phyloP scores from a whole-genome alignment of 2,797 vertebrate species.

The Adelosebastes latens region DNA sequence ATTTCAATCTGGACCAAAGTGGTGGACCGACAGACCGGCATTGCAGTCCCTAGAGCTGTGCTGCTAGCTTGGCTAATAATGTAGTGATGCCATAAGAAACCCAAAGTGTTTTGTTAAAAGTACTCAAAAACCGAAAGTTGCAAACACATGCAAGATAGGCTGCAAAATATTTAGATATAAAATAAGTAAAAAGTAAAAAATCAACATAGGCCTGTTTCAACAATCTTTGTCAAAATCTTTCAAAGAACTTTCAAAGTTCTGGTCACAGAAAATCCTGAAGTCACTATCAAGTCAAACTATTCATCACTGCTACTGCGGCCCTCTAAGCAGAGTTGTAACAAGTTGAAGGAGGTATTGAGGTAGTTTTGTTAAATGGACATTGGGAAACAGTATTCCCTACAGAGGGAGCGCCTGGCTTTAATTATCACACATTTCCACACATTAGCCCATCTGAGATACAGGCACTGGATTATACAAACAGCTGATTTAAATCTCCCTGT shows the following conservation, averaged over 20 bases:
- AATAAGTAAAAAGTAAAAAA: not conserved
- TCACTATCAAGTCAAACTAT: not conserved
- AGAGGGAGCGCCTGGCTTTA: constrained; percentile 61
- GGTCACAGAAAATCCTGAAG: not conserved
- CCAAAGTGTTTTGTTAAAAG: not conserved
- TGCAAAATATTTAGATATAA: not conserved
- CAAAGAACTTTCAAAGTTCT: not conserved
- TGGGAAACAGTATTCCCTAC: constrained; percentile 60
- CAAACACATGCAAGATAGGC: not conserved
- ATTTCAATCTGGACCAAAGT: not conserved
- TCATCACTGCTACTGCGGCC: constrained; percentile 22
- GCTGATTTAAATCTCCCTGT: constrained; percentile 64
- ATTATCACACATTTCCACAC: constrained; percentile 74
- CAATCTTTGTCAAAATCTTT: not conserved
- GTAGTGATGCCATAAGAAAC: not conserved
- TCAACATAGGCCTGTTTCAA: not conserved
- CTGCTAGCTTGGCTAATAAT: not conserved
- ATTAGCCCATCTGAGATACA: constrained; percentile 64
- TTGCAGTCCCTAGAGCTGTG: not conserved
- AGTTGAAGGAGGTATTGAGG: not conserved
- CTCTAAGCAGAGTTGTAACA: not conserved
- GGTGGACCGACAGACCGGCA: not conserved
- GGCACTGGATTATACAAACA: constrained; percentile 58
- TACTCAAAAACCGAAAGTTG: not conserved
- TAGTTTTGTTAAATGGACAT: constrained; percentile 16